These are phyloP conservation scores for Petrosia ficiformis DNA, from an alignment of 37 sponge, comb jelly and placozoan genomes.

Conservation along the genomic window DNA sequence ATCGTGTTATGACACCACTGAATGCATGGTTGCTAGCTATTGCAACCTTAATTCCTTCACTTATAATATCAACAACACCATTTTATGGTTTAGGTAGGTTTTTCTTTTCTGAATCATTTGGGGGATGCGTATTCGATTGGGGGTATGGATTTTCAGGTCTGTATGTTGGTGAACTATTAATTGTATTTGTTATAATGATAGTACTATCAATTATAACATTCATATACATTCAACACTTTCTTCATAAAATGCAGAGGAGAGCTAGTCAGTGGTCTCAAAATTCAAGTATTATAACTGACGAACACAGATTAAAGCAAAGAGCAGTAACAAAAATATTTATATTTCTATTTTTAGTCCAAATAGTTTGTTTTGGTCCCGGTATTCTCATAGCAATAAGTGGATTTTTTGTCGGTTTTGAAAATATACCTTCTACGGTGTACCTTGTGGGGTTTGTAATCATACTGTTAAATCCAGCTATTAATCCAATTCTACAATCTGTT, in stretches of 20 bases:
- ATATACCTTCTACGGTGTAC: constrained; percentile 11
- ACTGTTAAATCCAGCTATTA: constrained; percentile 13
- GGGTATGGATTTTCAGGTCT: constrained; percentile 1
- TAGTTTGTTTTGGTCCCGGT: constrained; percentile 23
- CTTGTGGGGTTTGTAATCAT: constrained; percentile 16
- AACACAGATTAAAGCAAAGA: constrained; percentile 2
- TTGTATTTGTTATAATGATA: constrained; percentile 5
- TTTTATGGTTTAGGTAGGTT: constrained; percentile 36
- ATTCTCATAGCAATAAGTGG: constrained; percentile 19
- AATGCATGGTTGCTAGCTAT: background rate
- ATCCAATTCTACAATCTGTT: constrained; percentile 30
- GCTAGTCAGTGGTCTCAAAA: background rate
- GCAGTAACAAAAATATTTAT: constrained; percentile 16
- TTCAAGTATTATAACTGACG: background rate
- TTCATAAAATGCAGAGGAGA: constrained; percentile 4
- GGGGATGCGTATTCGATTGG: constrained; percentile 38
- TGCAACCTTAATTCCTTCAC: background rate
- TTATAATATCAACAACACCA: constrained; percentile 14
- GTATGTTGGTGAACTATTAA: constrained; percentile 2
- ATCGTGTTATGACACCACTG: background rate
- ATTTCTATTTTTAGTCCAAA: constrained; percentile 2
- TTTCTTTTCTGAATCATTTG: background rate
- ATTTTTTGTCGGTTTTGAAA: constrained; percentile 2
- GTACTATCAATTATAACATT: constrained; percentile 33
- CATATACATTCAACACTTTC: constrained; percentile 17